Base-by-base conservation (phyloP, 2,113 vertebrate species). In the Amblyornis subalaris region DNA sequence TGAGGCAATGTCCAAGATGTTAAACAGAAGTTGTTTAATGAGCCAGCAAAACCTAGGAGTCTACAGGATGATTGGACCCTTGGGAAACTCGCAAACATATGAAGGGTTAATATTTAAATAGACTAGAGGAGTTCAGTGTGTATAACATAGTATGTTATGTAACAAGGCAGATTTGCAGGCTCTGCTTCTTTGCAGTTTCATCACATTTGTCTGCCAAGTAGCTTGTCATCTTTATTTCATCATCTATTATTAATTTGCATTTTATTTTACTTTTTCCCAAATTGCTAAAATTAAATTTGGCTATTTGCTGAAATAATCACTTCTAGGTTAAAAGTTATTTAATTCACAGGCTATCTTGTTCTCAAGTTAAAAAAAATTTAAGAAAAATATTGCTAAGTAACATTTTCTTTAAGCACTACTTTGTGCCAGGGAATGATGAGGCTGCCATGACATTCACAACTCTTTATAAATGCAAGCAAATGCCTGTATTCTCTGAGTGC, bases 51-150 rank as follows among this genome's bases (percentile, higher is more conserved):
- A 79, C 33, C 24, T n/a, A 10, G 20, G 29, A 62, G 55, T 45
- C 64, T 80, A 38, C 60, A 57, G 54, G 69, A 61, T 79, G 90
- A 89, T 82, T 70, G 66, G 28, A 33, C 45, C 62, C 67, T 54
- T 51, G 36, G 79, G 72, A 69, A 90, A 55, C 47, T 62, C n/a
- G 24, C 29, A 85, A 84, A 90, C 36, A 64, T 66, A 62, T 10
- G 17, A 94, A 93, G 85, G 75, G 67, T 96, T 96, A 95, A 95
- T 94, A 84, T 90, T 96, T 90, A 95, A 92, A 84, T 33, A 86
- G 72, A 45, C 16, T 82, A 54, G 35, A 78, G 77, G 75, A 79
- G 13, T 92, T 84, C 67, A 84, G n/a, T 42, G 13, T 71, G 33
- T 70, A 62, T 66, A 72, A 77, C 78, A 69, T 61, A 69, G 72